Conservation (phyloP, 2,113 vertebrate genomes). For the Sinocyclocheilus rhinocerous region DNA sequence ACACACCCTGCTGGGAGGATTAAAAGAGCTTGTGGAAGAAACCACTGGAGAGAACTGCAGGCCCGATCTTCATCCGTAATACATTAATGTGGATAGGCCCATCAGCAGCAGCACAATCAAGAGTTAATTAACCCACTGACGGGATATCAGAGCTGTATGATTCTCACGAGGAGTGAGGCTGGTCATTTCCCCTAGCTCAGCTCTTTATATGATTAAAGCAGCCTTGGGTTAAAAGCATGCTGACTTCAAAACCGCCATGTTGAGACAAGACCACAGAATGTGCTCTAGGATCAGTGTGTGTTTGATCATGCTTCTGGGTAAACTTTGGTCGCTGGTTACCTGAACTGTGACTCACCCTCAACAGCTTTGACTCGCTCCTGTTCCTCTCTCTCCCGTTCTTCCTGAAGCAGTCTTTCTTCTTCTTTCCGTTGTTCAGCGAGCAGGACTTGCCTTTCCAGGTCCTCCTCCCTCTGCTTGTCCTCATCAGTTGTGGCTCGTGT, state of each 20-base stretch:
- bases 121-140: conserved; percentile 74
- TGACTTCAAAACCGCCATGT: conserved; percentile 35
- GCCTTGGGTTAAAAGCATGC: conserved; percentile 38
- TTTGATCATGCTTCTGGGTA: neutral
- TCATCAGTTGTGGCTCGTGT: conserved; percentile 68
- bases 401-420: conserved; percentile 88
- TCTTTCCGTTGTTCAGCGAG: conserved; percentile 90
- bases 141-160: conserved; percentile 69
- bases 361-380: conserved; percentile 91
- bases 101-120: conserved; percentile 69
- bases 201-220: conserved; percentile 35
- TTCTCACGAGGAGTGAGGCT: conserved; percentile 54
- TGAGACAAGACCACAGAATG: conserved; percentile 36
- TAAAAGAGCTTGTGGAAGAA: conserved; percentile 67
- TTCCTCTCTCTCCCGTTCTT: conserved; percentile 88
- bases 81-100: conserved; percentile 71
- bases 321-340: neutral
- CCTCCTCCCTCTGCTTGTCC: conserved; percentile 86
- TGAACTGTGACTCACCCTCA: conserved; percentile 79
- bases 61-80: conserved; percentile 73
- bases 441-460: conserved; percentile 87
- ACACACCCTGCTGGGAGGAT: conserved; percentile 66
- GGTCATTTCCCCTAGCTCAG: conserved; percentile 19
- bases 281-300: neutral
- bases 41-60: conserved; percentile 62